Percentiles rank a stretch among this genome's conserved stretches.
These are phyloP conservation scores for Tyto alba DNA, from an alignment of 2,113 vertebrate species.

Conservation along the genomic window DNA sequence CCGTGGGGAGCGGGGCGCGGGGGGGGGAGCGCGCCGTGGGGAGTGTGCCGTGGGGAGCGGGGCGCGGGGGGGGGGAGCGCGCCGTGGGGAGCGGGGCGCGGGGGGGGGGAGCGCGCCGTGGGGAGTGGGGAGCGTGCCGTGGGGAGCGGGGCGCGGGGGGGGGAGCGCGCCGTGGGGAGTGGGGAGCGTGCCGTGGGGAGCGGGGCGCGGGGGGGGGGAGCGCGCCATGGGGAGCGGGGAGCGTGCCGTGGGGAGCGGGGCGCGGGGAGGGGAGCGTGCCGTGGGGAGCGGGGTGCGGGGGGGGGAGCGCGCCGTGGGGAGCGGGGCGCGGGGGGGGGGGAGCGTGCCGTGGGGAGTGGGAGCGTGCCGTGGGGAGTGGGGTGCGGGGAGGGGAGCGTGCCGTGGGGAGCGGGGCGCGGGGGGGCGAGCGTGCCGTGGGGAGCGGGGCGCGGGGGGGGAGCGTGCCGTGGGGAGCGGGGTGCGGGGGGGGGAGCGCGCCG, in stretches of 20 bases:
- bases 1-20: accelerated
- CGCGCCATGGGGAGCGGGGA: too few relatives aligned
- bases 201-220: background rate
- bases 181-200: too few relatives aligned
- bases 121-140: too few relatives aligned
- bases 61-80: background rate
- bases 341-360: too few relatives aligned
- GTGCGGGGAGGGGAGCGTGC: background rate
- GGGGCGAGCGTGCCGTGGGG: background rate
- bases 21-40: background rate
- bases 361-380: too few relatives aligned
- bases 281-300: background rate
- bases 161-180: background rate
- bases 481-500: background rate
- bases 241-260: background rate
- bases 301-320: background rate
- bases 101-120: background rate
- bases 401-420: background rate
- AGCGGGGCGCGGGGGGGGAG: background rate
- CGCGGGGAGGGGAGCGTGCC: background rate
- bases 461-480: background rate
- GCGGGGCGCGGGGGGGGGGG: too few relatives aligned
- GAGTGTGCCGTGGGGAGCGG: too few relatives aligned
- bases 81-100: too few relatives aligned
- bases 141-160: background rate